These are phyloP conservation scores for Brachionus manjavacas DNA, from an alignment of 1,140 invertebrate genomes.

Conservation along the genomic window DNA sequence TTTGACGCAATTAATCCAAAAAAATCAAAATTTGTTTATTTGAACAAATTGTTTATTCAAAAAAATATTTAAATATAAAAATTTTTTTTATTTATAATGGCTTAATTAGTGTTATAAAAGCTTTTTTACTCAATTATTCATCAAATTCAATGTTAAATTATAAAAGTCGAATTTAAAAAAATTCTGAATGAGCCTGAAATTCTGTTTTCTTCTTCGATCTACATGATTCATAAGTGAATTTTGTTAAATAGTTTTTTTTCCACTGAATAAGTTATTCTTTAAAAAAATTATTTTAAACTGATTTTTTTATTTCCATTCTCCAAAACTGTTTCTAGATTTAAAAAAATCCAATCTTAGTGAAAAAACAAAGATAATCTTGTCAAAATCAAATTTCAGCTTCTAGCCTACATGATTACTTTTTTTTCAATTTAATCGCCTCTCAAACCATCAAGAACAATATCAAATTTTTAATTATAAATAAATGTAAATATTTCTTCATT, in stretches of 20 bases:
- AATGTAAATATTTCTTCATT: neutral
- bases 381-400: neutral
- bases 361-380: neutral
- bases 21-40: neutral
- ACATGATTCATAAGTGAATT: too few relatives aligned
- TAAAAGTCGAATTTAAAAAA: too few relatives aligned
- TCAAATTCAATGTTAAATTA: too few relatives aligned
- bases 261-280: too few relatives aligned
- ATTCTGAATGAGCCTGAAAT: too few relatives aligned
- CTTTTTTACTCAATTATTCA: neutral
- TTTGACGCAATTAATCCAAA: neutral
- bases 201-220: too few relatives aligned
- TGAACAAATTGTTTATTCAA: neutral
- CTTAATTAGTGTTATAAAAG: neutral
- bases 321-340: neutral
- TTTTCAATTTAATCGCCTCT: neutral
- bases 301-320: neutral
- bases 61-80: neutral
- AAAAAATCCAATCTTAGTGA: neutral
- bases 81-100: neutral
- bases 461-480: slow-evolving; percentile 1
- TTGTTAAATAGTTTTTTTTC: too few relatives aligned
- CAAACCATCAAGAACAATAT: neutral
- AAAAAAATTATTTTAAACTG: too few relatives aligned
- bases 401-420: neutral